Evolutionary conservation across 2,888 invertebrate species (phyloP), one percentile per base, ranked within the genome.

Genomic region (Torymus aiolomorphi): DNA sequence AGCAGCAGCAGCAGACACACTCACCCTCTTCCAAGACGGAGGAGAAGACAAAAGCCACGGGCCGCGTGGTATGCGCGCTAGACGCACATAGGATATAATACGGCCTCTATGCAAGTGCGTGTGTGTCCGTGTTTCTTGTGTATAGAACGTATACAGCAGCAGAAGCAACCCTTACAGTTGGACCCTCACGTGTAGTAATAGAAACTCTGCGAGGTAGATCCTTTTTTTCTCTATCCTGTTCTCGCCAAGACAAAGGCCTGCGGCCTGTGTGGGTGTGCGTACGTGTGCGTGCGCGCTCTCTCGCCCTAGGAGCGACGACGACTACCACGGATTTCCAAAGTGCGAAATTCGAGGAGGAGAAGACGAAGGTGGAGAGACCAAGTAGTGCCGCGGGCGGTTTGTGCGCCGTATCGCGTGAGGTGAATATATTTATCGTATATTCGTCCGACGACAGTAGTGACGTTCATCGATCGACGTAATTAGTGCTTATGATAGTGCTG

Each of bases 321-420:
- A 65, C 18, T 14, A n/a, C 63, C 49, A 20, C 24, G 49, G 65
- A 56, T 74, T 74, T 57, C 49, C 65, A 57, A 42, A 66, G 66
- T 66, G 66, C 59, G 49, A 74, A 74, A 66, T 51, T 65, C 51
- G 74, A 66, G 66, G 56, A 63, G 63, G 12, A 63, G 42, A 8
- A 54, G 20, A n/a, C n/a, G n/a, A n/a, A n/a, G n/a, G n/a, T n/a
- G n/a, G n/a, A 20, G 56, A 31, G 56, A 74, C 65, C 65, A 42
- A 42, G 8, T 42, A 42, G 42, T 42, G 42, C 13, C 42, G 70
- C 14, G 31, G 57, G 4, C 13, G 5, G 8, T 49, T 42, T 10
- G 8, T 69, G 57, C 42, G 14, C 2, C 2, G 3, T 5, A 5
- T 5, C 8, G 10, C 61, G 61, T 13, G 61, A 61, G 63, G 63